Evolutionary conservation across 1,140 invertebrate species (phyloP), one percentile per base, ranked within the genome.

Genomic region (Daktulosphaira vitifoliae): DNA sequence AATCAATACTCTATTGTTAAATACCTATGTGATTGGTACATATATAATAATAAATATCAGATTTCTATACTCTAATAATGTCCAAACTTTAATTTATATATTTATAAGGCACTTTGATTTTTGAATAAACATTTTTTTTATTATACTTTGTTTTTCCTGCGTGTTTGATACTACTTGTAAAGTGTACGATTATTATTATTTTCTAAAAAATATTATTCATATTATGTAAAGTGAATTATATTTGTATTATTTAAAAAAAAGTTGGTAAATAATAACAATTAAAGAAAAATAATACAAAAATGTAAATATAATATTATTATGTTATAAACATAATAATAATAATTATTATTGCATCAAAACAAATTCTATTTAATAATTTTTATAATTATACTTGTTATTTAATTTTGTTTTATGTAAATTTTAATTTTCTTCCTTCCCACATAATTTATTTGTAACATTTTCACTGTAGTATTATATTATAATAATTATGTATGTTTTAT

Each of bases 101-200:
- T n/a, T n/a, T n/a, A n/a, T n/a, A n/a, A n/a, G n/a, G n/a, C n/a
- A n/a, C n/a, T n/a, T n/a, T n/a, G n/a, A n/a, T n/a, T n/a, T n/a
- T n/a, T n/a, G n/a, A n/a, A n/a, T n/a, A n/a, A 6, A 33, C 11
- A 6, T 33, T 33, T 33, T 33, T 33, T 33, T 33, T 33, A 6
- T 33, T 33, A 33, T 33, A 33, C 29, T 33, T 6, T 5, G 29
- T 56, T 9, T 56, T 39, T 56, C 23, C 38, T 25, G 38, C 15
- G 37, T 56, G 38, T 56, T 56, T 25, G 38, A 56, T 42, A 37
- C n/a, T 44, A 62, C 39, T 46, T 62, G 54, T 62, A 62, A 62
- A 62, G 54, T 62, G 54, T 62, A 62, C 42, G 54, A 46, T 62
- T 62, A 62, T 59, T 44, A 59, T 26, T 44, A 59, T 29, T 59